Evolutionary conservation across 2,797 vertebrate genomes (phyloP).

Genomic region (Acipenser transmontanus): DNA sequence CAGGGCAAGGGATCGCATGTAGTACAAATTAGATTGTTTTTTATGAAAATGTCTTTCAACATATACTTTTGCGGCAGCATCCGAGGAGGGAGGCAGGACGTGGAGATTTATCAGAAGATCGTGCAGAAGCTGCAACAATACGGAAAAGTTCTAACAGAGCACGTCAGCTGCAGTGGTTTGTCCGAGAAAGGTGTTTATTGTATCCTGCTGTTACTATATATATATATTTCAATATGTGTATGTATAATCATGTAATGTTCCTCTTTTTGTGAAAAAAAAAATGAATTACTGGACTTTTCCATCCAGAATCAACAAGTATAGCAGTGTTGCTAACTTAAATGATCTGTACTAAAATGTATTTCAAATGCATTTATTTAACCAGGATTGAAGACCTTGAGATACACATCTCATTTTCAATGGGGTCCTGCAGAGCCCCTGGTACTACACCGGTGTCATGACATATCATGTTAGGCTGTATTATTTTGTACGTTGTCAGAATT

Average conservation of each 20-base stretch:
- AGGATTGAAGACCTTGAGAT: no score
- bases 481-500: no score
- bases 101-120: conserved; percentile 52
- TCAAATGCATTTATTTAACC: no score
- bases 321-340: not conserved
- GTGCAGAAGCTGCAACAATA: conserved; percentile 50
- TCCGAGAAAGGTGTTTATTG: conserved; percentile 42
- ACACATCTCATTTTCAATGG: no score
- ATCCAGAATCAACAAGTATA: not conserved
- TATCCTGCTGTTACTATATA: not conserved
- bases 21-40: no score
- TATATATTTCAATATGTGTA: not conserved
- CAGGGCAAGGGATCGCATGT: no score
- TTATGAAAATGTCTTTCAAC: conserved; percentile 25
- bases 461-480: no score
- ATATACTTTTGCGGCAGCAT: conserved; percentile 81
- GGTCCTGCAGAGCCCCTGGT: no score
- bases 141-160: conserved; percentile 69
- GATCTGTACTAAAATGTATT: no score
- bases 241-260: not conserved
- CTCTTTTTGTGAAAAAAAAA: not conserved
- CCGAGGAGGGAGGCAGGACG: conserved; percentile 69
- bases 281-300: not conserved
- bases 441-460: no score
- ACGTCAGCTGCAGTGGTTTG: conserved; percentile 49